Evolutionary conservation across 2,797 vertebrate species (phyloP).

Genomic region (Sternarchorhynchus goeldii): DNA sequence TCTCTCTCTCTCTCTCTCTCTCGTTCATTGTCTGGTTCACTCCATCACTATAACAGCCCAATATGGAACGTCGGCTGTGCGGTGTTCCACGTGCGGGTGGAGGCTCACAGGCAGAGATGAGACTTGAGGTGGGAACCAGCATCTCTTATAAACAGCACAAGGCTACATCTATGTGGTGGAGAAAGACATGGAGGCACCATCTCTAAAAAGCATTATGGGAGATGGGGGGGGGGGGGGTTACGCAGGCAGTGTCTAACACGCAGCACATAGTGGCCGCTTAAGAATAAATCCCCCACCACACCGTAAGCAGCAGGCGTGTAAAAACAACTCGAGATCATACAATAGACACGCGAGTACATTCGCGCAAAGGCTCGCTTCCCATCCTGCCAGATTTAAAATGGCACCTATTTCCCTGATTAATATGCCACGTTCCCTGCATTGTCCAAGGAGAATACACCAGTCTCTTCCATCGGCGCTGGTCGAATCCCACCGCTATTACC

Average conservation of each 20-base stretch:
- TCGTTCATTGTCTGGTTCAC: not conserved
- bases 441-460: conserved; percentile 49
- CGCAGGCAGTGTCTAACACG: too few relatives aligned
- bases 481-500: conserved; percentile 63
- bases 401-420: not conserved
- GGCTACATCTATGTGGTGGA: conserved; percentile 53
- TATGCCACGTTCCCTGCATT: conserved; percentile 64
- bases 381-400: conserved; percentile 16
- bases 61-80: conserved; percentile 73
- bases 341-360: conserved; percentile 39
- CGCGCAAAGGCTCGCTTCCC: not conserved
- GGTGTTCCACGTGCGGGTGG: conserved; percentile 65
- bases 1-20: conserved; percentile 44
- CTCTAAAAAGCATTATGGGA: not conserved
- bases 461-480: conserved; percentile 63
- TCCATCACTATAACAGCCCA: conserved; percentile 6
- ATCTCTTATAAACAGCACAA: conserved; percentile 72
- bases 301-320: conserved; percentile 16
- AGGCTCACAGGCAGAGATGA: conserved; percentile 62
- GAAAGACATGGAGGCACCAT: conserved; percentile 6
- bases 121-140: conserved; percentile 60
- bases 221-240: not conserved
- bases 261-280: too few relatives aligned
- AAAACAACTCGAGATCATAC: conserved; percentile 7
- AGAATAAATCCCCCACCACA: conserved; percentile 5